A percentile compares a stretch with the other conserved stretches of the same genome.
These are phyloP conservation scores for Pycnomerus fuliginosus DNA, from an alignment of 2,888 invertebrate species.

Conservation along the genomic window DNA sequence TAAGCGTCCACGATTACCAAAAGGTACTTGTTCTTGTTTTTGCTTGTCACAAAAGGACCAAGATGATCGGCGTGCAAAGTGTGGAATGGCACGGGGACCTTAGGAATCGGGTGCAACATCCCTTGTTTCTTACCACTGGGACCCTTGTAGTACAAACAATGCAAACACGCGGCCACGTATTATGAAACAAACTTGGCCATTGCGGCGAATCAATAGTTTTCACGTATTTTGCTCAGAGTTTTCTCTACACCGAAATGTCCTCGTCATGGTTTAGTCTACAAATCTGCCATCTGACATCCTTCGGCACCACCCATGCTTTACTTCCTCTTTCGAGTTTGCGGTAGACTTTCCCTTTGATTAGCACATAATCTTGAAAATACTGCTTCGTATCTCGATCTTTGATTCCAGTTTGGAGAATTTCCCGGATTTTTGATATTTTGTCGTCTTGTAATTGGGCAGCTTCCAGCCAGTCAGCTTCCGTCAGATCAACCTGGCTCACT, in stretches of 20 bases:
- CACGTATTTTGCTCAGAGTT: not conserved
- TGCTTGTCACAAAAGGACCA: constrained; percentile 33
- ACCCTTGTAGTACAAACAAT: constrained; percentile 35
- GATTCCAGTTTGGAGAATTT: constrained; percentile 38
- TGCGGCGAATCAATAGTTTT: constrained; percentile 30
- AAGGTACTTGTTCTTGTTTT: not conserved
- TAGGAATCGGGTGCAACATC: constrained; percentile 35
- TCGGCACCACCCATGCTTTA: constrained; percentile 11
- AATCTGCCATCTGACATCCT: constrained; percentile 22
- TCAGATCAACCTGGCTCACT: not conserved
- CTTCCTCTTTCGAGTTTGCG: not conserved
- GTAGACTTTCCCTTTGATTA: constrained; percentile 19
- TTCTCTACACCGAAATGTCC: constrained; percentile 18
- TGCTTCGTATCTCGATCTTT: constrained; percentile 31
- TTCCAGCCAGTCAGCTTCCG: not conserved
- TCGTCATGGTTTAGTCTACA: constrained; percentile 31
- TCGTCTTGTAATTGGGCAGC: not conserved
- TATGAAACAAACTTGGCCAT: constrained; percentile 34
- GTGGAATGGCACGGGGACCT: constrained; percentile 16
- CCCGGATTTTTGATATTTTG: constrained; percentile 2
- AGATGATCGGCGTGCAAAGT: constrained; percentile 34
- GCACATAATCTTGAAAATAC: constrained; percentile 25
- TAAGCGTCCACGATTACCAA: constrained; percentile 19
- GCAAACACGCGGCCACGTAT: constrained; percentile 38
- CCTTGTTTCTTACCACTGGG: constrained; percentile 29